Conservation (phyloP, 2,888 invertebrate species). For the Amblyjoppa fuscipennis region DNA sequence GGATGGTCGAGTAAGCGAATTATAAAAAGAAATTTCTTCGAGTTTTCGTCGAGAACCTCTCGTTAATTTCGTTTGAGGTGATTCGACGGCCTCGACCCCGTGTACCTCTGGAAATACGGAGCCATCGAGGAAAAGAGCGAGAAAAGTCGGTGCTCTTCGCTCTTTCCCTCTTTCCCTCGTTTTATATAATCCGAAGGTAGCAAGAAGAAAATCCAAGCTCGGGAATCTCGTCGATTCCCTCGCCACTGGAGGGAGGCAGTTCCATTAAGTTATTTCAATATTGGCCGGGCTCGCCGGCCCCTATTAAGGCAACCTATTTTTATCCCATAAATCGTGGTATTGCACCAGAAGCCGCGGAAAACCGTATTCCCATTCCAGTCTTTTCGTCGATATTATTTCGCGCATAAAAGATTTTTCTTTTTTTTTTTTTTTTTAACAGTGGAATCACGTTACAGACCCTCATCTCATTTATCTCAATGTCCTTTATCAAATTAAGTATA, state of each 20-base stretch:
- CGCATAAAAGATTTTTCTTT: not conserved
- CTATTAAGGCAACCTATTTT: slow-evolving; percentile 55
- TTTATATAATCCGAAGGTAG: slow-evolving; percentile 51
- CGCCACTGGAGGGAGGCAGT: slow-evolving; percentile 45
- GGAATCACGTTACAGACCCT: slow-evolving; percentile 6
- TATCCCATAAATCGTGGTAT: slow-evolving; percentile 38
- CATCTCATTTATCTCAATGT: not conserved
- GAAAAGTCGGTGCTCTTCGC: slow-evolving; percentile 34
- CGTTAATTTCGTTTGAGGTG: slow-evolving; percentile 43
- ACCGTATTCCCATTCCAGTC: slow-evolving; percentile 23
- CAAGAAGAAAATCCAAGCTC: slow-evolving; percentile 42
- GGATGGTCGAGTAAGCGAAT: slow-evolving; percentile 4
- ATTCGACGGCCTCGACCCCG: slow-evolving; percentile 5
- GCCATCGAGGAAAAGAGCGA: slow-evolving; percentile 38
- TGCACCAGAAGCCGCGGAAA: slow-evolving; percentile 29
- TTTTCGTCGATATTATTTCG: slow-evolving; percentile 12
- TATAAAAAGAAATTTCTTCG: slow-evolving; percentile 8
- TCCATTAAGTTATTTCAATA: slow-evolving; percentile 69
- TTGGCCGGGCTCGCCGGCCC: slow-evolving; percentile 62
- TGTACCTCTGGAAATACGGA: slow-evolving; percentile 33
- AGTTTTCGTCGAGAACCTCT: slow-evolving; percentile 29
- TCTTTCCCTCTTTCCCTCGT: not conserved
- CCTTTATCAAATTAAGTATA: not conserved
- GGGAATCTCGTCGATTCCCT: slow-evolving; percentile 62
- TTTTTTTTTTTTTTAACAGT: not conserved